A percentile compares a stretch with the other conserved stretches of the same genome.
Conservation (phyloP, 2,888 invertebrate genomes). For the Schizaphis graminum region DNA sequence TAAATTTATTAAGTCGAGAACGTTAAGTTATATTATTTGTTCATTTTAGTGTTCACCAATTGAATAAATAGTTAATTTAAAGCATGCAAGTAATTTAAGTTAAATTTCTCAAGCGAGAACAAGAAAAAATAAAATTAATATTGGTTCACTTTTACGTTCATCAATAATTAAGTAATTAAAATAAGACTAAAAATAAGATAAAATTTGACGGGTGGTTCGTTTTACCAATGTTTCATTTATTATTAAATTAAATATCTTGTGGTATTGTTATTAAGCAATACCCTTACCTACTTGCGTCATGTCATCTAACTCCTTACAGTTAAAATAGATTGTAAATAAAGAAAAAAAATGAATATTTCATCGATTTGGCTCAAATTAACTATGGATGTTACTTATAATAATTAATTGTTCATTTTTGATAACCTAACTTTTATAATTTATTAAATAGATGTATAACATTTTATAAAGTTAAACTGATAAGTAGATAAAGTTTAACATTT, state of each 20-base stretch:
- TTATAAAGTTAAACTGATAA: neutral
- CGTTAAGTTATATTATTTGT: neutral
- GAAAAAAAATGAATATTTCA: neutral
- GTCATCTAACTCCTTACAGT: neutral
- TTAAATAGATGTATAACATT: neutral
- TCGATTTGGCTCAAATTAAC: neutral
- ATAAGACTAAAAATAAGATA: neutral
- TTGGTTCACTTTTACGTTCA: no score
- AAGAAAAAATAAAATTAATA: no score
- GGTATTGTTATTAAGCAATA: neutral
- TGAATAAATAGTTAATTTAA: no score
- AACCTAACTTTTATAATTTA: neutral
- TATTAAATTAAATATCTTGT: neutral
- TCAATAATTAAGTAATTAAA: neutral
- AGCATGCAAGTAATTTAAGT: no score
- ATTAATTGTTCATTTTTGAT: neutral
- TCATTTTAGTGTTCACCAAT: neutral
- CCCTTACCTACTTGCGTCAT: neutral
- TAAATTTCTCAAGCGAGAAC: no score
- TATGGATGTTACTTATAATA: neutral
- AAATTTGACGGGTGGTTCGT: neutral
- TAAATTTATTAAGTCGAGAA: neutral
- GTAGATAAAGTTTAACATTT: neutral
- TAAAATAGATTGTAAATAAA: neutral
- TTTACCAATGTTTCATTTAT: neutral